phyloP scores from a whole-genome alignment of 2,113 vertebrate species.

The Phaetusa simplex region DNA sequence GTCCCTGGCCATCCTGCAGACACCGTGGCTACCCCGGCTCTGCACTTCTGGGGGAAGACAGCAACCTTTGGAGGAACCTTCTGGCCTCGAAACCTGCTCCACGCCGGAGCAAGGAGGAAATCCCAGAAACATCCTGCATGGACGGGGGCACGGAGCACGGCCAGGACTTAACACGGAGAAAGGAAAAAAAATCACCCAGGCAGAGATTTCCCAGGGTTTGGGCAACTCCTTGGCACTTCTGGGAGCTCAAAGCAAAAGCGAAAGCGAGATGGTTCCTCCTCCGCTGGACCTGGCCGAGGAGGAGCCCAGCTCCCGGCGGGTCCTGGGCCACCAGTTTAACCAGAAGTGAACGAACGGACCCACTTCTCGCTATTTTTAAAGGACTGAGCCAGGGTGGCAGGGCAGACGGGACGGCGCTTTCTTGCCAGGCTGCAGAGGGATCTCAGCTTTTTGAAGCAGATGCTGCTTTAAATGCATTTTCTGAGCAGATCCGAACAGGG shows the following conservation, averaged over 20 bases:
- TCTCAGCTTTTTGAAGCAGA: background rate
- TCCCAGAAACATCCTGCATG: background rate
- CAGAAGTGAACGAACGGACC: rapidly evolving
- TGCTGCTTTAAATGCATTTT: background rate
- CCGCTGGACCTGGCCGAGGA: too few relatives aligned
- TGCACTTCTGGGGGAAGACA: background rate
- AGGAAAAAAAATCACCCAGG: background rate
- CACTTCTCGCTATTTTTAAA: rapidly evolving
- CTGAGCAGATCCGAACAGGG: background rate
- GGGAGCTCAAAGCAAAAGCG: background rate
- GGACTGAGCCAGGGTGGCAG: rapidly evolving
- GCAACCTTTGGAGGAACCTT: background rate
- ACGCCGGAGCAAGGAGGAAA: background rate
- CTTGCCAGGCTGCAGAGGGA: background rate
- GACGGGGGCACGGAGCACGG: background rate
- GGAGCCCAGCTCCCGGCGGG: background rate
- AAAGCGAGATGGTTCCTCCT: background rate
- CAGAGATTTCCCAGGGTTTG: background rate
- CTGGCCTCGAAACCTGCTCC: background rate
- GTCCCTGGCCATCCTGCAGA: background rate
- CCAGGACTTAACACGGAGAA: background rate
- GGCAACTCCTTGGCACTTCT: background rate
- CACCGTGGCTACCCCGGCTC: rapidly evolving
- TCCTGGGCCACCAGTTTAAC: background rate
- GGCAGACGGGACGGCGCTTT: rapidly evolving